Conservation (phyloP, 2,113 vertebrate species). For the Pluvianellus socialis region DNA sequence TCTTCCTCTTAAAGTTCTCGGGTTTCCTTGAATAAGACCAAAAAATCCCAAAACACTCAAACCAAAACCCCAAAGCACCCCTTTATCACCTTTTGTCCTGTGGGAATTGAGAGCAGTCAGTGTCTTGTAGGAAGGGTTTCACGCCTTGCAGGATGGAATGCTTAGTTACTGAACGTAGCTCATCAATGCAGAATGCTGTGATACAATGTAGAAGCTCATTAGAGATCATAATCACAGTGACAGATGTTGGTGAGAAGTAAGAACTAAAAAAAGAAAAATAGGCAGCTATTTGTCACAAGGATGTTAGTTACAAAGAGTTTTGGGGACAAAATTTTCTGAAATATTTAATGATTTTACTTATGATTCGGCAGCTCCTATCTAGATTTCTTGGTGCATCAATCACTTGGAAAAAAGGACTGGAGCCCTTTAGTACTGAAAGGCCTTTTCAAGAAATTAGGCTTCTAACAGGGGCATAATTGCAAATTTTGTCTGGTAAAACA, state of each 20-base stretch:
- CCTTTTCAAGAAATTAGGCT: not conserved
- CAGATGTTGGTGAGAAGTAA: slow-evolving; percentile 56
- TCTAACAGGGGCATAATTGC: not conserved
- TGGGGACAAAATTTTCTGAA: not conserved
- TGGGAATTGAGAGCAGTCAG: not conserved
- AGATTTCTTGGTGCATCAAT: not conserved
- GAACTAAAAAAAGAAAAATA: slow-evolving; percentile 1
- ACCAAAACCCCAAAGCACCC: not conserved
- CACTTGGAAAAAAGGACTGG: not conserved
- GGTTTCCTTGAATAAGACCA: not conserved
- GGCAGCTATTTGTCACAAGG: not conserved
- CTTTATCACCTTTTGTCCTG: not conserved
- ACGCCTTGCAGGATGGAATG: not conserved
- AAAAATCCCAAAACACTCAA: not conserved
- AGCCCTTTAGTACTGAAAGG: not conserved
- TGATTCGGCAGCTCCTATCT: not conserved
- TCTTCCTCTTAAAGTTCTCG: rapidly evolving
- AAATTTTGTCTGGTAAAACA: not conserved
- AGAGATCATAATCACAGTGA: slow-evolving; percentile 22
- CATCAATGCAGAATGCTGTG: slow-evolving; percentile 13
- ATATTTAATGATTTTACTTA: not conserved
- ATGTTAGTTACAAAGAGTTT: not conserved
- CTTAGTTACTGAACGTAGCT: not conserved
- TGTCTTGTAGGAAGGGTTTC: not conserved
- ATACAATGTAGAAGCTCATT: slow-evolving; percentile 56